Conservation (phyloP, 2,888 invertebrate species). For the Nudaria mundana region DNA sequence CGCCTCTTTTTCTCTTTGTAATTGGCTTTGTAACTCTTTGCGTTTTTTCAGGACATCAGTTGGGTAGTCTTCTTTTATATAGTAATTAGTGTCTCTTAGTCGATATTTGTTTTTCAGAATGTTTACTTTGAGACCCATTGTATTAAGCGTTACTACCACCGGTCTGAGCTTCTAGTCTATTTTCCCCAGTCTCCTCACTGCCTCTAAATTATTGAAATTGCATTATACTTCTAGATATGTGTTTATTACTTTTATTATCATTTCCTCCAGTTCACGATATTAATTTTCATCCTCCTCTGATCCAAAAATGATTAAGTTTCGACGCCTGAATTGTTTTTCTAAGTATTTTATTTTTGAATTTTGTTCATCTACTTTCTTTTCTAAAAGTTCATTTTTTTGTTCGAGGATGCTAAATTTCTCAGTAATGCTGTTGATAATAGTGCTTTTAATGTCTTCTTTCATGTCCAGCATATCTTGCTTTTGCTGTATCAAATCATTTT, state of each 20-base stretch:
- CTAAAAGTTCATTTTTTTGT: neutral
- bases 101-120: neutral
- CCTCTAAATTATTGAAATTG: neutral
- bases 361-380: neutral
- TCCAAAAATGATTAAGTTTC: no score
- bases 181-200: neutral
- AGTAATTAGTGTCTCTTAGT: neutral
- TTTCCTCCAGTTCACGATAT: neutral
- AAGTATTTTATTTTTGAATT: neutral
- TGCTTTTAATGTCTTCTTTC: neutral
- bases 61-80: conserved; percentile 2
- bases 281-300: no score
- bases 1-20: conserved; percentile 3
- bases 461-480: neutral
- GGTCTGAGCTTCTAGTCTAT: neutral
- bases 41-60: conserved; percentile 1
- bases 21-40: conserved; percentile 1
- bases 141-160: neutral
- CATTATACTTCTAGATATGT: neutral
- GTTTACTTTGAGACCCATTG: neutral
- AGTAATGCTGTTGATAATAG: neutral
- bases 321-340: neutral
- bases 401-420: neutral
- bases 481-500: neutral
- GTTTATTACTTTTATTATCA: neutral